Evolutionary conservation across 1,140 invertebrate species (phyloP), one percentile per base, ranked within the genome.

Genomic region (Chymomyza costata): DNA sequence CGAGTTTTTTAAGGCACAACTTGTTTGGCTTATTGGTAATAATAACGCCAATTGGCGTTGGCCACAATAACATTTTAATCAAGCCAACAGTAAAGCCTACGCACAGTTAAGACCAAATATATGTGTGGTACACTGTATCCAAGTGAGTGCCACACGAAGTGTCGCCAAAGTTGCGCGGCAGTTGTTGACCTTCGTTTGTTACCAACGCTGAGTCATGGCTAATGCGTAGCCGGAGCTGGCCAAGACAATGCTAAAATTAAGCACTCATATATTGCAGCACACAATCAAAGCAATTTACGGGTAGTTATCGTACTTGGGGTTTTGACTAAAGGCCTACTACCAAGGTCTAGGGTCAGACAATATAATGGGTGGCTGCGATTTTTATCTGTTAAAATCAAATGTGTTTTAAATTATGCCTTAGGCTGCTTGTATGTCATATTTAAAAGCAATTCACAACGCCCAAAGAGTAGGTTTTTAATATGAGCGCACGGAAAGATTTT

Each of bases 11-110:
- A 43, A 45, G 67, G 68, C 21, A 25, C 21, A 25, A 25, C 21
- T 25, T 25, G 21, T 51, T 13, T 17, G 41, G 63, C 63, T 73
- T 65, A 67, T 67, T 50, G 69, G 64, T 76, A 74, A 76, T 76
- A 65, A 76, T n/a, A n/a, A n/a, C n/a, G 70, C 70, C 65, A 76
- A 76, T 76, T 76, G 73, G 71, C 62, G 67, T 80, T 62, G 52
- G 62, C 67, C 62, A 66, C 55, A 66, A 51, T 67, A 58, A n/a
- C 56, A 65, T 61, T 69, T 69, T 70, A 76, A 76, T 76, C 69
- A 78, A 76, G 56, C 61, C 61, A 59, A 51, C 56, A 35, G 53
- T 63, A 52, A 65, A 66, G 61, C 71, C 71, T 76, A 78, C 71
- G 67, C 71, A 71, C 49, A 38, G 53, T 57, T 76, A 71, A 80